A percentile compares a stretch with the other conserved stretches of the same genome.
phyloP scores from a whole-genome alignment of 2,888 invertebrate genomes.

The Ecdyonurus torrentis region DNA sequence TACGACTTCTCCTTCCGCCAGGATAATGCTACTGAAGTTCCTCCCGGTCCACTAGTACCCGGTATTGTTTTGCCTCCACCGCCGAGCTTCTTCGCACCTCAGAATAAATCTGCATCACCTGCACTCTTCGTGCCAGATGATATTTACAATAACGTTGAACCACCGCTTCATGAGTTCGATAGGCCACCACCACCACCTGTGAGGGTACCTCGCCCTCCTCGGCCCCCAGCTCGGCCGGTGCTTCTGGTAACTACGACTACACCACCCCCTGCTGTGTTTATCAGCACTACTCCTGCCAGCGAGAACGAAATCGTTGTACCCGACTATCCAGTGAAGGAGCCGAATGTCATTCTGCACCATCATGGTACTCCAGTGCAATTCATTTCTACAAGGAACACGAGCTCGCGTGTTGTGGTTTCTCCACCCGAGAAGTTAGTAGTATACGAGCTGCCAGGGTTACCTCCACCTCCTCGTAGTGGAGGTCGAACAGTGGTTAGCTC shows the following conservation, averaged over 20 bases:
- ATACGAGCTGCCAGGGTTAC: background rate
- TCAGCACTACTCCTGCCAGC: background rate
- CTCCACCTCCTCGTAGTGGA: background rate
- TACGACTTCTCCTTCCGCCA: conserved; percentile 72
- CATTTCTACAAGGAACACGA: background rate
- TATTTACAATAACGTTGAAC: background rate
- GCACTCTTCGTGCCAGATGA: background rate
- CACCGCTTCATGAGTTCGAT: conserved; percentile 9
- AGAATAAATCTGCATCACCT: conserved; percentile 33
- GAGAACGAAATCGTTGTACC: background rate
- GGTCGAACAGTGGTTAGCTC: background rate
- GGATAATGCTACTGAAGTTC: conserved; percentile 57
- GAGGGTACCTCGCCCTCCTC: background rate
- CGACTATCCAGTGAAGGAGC: background rate
- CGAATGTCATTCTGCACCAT: background rate
- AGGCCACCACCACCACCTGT: conserved; percentile 16
- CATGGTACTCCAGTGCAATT: background rate
- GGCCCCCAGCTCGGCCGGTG: conserved; percentile 11
- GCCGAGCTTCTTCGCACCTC: conserved; percentile 65
- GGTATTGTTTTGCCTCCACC: conserved; percentile 79
- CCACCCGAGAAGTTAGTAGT: background rate
- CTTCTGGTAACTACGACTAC: background rate
- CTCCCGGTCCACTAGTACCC: conserved; percentile 73
- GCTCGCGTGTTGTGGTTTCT: background rate
- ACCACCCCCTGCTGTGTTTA: background rate